phyloP scores from a whole-genome alignment of 2,888 invertebrate species.

The Hydriomena furcata region DNA sequence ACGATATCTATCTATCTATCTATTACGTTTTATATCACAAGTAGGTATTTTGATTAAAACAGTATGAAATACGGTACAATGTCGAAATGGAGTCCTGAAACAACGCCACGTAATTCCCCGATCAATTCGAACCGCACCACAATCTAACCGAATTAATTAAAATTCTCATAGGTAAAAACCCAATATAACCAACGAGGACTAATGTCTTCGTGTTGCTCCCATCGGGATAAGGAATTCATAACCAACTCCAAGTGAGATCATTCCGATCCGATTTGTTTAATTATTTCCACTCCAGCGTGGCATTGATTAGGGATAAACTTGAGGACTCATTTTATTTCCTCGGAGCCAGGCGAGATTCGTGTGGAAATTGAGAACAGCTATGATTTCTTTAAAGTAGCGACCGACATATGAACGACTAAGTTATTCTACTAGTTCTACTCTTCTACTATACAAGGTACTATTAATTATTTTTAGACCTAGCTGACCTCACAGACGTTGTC shows the following conservation, averaged over 20 bases:
- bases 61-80: too few relatives aligned
- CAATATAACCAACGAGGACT: constrained; percentile 28
- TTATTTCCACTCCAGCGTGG: constrained; percentile 20
- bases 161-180: constrained; percentile 24
- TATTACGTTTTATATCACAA: too few relatives aligned
- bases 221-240: constrained; percentile 37
- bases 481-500: too few relatives aligned
- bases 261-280: constrained; percentile 38
- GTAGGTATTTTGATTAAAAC: too few relatives aligned
- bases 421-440: too few relatives aligned
- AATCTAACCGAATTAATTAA: constrained; percentile 21
- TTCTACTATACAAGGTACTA: too few relatives aligned
- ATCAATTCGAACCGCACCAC: constrained; percentile 6
- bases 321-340: constrained; percentile 17
- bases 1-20: too few relatives aligned
- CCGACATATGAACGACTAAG: background rate
- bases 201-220: constrained; percentile 30
- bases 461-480: too few relatives aligned
- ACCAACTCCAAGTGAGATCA: constrained; percentile 32
- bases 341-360: background rate
- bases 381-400: background rate
- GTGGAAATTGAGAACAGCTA: background rate
- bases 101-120: background rate
- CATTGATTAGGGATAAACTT: constrained; percentile 22
- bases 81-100: too few relatives aligned